Conservation (phyloP, 2,113 vertebrate species). For the Halichoerus grypus region DNA sequence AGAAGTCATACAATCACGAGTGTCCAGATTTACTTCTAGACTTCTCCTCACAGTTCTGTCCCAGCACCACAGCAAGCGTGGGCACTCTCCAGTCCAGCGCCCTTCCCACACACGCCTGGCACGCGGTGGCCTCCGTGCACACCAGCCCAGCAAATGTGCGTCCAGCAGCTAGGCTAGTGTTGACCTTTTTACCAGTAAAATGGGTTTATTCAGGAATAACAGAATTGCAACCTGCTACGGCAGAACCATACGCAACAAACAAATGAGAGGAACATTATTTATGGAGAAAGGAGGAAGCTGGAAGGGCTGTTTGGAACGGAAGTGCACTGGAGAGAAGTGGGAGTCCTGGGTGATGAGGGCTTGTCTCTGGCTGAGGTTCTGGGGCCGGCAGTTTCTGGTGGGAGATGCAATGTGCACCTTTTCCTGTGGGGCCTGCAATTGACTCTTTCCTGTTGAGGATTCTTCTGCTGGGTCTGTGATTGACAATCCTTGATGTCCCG, state of each 20-base stretch:
- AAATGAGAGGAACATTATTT: neutral
- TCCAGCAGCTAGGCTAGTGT: neutral
- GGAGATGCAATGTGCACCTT: neutral
- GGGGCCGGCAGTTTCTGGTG: neutral
- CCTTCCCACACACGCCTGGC: neutral
- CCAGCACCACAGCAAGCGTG: neutral
- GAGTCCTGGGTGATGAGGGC: neutral
- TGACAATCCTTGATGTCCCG: neutral
- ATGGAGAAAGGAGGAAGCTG: neutral
- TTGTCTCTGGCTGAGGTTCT: neutral
- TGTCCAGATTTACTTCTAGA: neutral
- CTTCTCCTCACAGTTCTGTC: no score
- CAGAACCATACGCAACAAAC: neutral
- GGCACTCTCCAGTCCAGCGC: accelerated
- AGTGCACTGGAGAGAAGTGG: neutral
- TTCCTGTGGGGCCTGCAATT: neutral
- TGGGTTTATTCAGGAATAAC: neutral
- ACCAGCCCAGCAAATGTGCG: accelerated
- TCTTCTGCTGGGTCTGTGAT: neutral
- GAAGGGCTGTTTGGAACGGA: neutral
- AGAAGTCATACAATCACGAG: accelerated
- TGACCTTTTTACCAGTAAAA: neutral
- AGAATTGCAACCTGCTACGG: neutral
- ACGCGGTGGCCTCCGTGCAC: accelerated
- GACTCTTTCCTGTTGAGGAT: neutral